Conservation (phyloP, 2,797 vertebrate genomes). For the Pempheris klunzingeri region DNA sequence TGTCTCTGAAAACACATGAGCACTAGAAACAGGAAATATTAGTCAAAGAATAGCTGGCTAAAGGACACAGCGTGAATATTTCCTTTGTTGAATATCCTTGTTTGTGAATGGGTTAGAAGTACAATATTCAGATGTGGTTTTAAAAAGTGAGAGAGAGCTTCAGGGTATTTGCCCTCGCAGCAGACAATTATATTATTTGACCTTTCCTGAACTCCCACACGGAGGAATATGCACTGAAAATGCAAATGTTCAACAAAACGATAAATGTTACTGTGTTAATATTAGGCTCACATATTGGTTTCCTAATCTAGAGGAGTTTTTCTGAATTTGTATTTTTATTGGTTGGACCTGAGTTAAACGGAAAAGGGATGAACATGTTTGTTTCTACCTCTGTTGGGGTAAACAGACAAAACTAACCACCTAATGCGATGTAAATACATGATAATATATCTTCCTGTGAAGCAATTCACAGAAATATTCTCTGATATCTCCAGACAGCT, state of each 20-base stretch:
- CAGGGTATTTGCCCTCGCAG: neutral
- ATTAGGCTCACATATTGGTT: neutral
- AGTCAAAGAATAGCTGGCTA: neutral
- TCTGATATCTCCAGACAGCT: neutral
- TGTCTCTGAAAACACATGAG: fast-evolving
- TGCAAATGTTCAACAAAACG: constrained; percentile 14
- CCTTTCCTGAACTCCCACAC: constrained; percentile 23
- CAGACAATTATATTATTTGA: constrained; percentile 26
- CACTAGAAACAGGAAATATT: neutral
- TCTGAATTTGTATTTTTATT: neutral
- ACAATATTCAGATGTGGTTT: neutral
- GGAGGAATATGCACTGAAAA: constrained; percentile 11
- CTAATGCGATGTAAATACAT: neutral
- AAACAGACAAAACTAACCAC: neutral
- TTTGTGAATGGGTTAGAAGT: neutral
- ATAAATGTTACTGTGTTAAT: neutral
- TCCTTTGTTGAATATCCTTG: neutral
- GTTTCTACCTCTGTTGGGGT: neutral
- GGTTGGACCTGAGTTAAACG: neutral
- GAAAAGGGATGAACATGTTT: neutral
- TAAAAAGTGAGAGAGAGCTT: neutral
- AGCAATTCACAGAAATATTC: neutral
- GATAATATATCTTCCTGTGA: neutral
- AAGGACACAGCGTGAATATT: neutral
- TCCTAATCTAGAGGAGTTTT: neutral